Evolutionary conservation across 2,888 invertebrate species (phyloP).

Genomic region (Eupithecia subumbrata): DNA sequence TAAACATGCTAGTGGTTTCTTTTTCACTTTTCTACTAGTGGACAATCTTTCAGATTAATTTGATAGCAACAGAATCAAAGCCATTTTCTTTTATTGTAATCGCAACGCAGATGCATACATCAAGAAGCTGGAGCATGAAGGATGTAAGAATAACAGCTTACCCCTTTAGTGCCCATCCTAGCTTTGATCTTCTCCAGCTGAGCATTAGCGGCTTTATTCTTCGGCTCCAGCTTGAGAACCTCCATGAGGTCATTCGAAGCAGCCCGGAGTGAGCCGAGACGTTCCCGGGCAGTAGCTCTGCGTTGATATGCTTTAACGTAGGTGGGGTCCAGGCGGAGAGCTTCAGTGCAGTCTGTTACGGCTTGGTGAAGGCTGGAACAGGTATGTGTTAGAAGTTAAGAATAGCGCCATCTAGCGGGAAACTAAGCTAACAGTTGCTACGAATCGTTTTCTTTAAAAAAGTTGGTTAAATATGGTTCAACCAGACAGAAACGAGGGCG

Average conservation of each 20-base stretch:
- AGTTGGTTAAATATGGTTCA: no score
- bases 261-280: slow-evolving; percentile 87
- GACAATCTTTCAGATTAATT: no score
- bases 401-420: no score
- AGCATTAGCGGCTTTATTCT: slow-evolving; percentile 87
- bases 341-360: slow-evolving; percentile 91
- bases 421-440: no score
- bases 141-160: slow-evolving; percentile 39
- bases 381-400: not conserved
- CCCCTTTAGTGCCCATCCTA: slow-evolving; percentile 80
- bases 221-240: slow-evolving; percentile 90
- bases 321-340: slow-evolving; percentile 89
- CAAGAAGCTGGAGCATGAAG: no score
- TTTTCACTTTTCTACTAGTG: no score
- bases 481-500: no score
- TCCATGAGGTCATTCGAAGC: slow-evolving; percentile 89
- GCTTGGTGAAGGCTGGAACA: slow-evolving; percentile 86
- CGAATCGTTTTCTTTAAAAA: no score
- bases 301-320: slow-evolving; percentile 94
- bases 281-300: slow-evolving; percentile 90
- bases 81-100: no score
- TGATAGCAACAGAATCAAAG: no score
- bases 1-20: no score
- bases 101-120: no score
- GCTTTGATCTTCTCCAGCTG: slow-evolving; percentile 84